A percentile compares a stretch with the other conserved stretches of the same genome.
These are phyloP conservation scores for Callocephalon fimbriatum DNA, from an alignment of 2,113 vertebrate genomes.

Conservation along the genomic window DNA sequence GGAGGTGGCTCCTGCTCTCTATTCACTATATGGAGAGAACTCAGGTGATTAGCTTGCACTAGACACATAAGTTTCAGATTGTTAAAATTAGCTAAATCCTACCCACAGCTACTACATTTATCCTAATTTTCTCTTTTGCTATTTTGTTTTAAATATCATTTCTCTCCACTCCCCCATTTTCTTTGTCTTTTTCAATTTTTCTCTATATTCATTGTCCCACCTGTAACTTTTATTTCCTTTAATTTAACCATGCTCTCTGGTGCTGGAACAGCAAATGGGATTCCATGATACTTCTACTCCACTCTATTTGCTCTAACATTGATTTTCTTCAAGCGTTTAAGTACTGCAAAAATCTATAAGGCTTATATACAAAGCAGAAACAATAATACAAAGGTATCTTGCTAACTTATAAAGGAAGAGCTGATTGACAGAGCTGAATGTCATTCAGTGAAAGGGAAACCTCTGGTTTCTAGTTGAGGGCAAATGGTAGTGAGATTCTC, in stretches of 20 bases:
- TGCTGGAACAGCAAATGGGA: not conserved
- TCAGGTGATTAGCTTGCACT: not conserved
- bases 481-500: not conserved
- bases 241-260: not conserved
- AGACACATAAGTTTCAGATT: not conserved
- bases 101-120: not conserved
- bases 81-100: not conserved
- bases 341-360: not conserved
- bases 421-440: not conserved
- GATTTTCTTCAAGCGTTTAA: constrained; percentile 30
- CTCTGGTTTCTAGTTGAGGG: not conserved
- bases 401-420: not conserved
- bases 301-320: constrained; percentile 19
- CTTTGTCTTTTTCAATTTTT: not conserved
- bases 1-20: not conserved
- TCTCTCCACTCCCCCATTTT: not conserved
- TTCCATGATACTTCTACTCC: not conserved
- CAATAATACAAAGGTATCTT: not conserved
- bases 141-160: not conserved
- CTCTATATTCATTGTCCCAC: not conserved
- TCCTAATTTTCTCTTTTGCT: not conserved
- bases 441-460: not conserved
- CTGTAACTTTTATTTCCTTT: not conserved
- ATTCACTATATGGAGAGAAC: not conserved
- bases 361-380: not conserved